Conservation (phyloP, 1,140 invertebrate species). For the Pinna nobilis region DNA sequence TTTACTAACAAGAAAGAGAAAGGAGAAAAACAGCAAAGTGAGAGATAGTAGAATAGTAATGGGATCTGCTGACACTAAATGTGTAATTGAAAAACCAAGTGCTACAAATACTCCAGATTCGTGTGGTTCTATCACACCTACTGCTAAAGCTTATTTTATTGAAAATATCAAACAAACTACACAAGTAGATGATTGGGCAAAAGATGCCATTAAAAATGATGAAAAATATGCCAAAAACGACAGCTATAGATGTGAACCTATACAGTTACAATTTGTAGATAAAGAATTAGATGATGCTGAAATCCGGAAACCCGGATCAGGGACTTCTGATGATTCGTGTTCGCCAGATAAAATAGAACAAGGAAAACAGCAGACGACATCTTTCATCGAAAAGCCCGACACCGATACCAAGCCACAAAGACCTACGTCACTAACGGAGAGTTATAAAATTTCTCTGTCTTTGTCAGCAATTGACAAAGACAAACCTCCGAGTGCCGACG, state of each 20-base stretch:
- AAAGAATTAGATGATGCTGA: slow-evolving; percentile 19
- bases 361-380: slow-evolving; percentile 55
- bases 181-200: neutral
- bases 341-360: slow-evolving; percentile 41
- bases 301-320: slow-evolving; percentile 46
- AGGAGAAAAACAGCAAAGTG: slow-evolving; percentile 42
- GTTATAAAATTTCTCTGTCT: slow-evolving; percentile 49
- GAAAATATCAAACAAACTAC: neutral
- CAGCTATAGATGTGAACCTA: neutral
- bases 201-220: neutral
- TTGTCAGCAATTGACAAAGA: slow-evolving; percentile 14
- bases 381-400: slow-evolving; percentile 52
- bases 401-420: slow-evolving; percentile 50
- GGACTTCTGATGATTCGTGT: slow-evolving; percentile 46
- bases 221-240: neutral
- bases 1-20: slow-evolving; percentile 52
- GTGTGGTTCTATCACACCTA: slow-evolving; percentile 23
- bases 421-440: slow-evolving; percentile 66
- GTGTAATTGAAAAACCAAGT: slow-evolving; percentile 15
- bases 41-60: slow-evolving; percentile 17
- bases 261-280: neutral
- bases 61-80: slow-evolving; percentile 1
- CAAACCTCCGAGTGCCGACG: neutral
- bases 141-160: slow-evolving; percentile 9
- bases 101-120: slow-evolving; percentile 15